These are phyloP conservation scores for Apis cerana DNA, from an alignment of 1,140 invertebrate species.

Conservation along the genomic window DNA sequence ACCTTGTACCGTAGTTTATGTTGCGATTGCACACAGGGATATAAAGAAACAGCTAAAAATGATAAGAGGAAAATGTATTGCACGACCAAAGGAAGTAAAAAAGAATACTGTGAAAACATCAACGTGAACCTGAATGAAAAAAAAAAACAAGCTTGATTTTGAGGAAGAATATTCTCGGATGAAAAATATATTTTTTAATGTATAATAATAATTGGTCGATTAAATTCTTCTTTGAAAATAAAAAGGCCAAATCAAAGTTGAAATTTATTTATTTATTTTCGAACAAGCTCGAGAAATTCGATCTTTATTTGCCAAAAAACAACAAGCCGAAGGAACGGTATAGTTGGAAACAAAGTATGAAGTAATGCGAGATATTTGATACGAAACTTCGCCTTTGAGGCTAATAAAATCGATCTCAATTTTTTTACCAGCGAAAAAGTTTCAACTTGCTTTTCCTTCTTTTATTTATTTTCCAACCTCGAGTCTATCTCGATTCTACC, in stretches of 20 bases:
- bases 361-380: background rate
- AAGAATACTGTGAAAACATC: no score
- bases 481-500: no score
- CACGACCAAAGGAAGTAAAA: background rate
- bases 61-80: background rate
- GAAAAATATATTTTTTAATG: background rate
- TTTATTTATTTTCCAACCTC: background rate
- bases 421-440: background rate
- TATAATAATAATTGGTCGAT: background rate
- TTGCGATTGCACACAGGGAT: background rate
- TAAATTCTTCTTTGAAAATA: background rate
- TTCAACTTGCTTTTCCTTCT: background rate
- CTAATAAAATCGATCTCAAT: background rate
- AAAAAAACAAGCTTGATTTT: background rate
- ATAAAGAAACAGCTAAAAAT: background rate
- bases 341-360: background rate
- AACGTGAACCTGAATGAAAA: background rate
- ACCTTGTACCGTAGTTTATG: background rate
- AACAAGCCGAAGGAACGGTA: background rate
- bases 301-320: no score
- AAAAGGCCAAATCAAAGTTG: background rate
- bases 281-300: no score
- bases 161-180: background rate
- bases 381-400: background rate
- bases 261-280: background rate